phyloP scores from a whole-genome alignment of 2,888 invertebrate species.

The Calliopum simillimum region DNA sequence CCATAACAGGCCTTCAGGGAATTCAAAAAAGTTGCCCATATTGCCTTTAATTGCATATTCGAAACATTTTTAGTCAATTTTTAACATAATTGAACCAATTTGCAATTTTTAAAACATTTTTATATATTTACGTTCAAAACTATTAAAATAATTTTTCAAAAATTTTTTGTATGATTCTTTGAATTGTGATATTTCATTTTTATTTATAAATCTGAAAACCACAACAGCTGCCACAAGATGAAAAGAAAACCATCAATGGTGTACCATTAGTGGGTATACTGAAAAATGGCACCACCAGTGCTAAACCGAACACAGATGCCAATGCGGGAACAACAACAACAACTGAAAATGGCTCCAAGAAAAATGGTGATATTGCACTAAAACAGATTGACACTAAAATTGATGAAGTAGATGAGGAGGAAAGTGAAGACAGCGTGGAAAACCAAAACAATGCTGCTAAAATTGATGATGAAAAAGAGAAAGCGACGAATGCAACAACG shows the following conservation, averaged over 20 bases:
- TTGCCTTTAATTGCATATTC: too few relatives aligned
- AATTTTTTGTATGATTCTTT: too few relatives aligned
- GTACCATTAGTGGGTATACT: conserved; percentile 65
- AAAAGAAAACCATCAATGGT: conserved; percentile 58
- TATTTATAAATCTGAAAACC: too few relatives aligned
- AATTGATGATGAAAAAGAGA: conserved; percentile 21
- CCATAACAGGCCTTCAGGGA: too few relatives aligned
- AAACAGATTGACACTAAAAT: conserved; percentile 50
- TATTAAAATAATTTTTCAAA: too few relatives aligned
- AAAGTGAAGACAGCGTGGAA: conserved; percentile 41
- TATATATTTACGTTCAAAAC: not conserved
- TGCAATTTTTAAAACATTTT: too few relatives aligned
- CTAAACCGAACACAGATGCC: conserved; percentile 45
- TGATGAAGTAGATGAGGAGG: conserved; percentile 60
- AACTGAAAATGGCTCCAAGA: conserved; percentile 50
- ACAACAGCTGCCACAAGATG: conserved; percentile 62
- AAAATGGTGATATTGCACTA: conserved; percentile 52
- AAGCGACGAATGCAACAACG: conserved; percentile 15
- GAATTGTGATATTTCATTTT: too few relatives aligned
- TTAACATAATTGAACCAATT: too few relatives aligned
- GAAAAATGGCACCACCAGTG: conserved; percentile 61
- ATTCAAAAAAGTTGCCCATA: too few relatives aligned
- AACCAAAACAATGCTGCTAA: conserved; percentile 28
- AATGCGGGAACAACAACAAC: conserved; percentile 45
- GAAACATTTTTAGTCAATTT: too few relatives aligned